phyloP scores from a whole-genome alignment of 2,797 vertebrate species.

The Chromis chromis region DNA sequence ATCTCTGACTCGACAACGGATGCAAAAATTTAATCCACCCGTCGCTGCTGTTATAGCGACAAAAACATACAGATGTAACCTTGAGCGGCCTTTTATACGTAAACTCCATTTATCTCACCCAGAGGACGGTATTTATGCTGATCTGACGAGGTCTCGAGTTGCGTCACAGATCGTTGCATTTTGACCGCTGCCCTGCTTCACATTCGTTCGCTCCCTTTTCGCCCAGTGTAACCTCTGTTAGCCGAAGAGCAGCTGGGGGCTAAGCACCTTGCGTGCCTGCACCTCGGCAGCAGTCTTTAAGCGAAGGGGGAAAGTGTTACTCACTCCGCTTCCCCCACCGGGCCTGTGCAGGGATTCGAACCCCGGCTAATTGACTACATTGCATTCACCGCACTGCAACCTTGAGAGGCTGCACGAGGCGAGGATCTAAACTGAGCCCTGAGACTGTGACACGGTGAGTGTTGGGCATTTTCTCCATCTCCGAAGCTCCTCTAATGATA shows the following conservation, averaged over 20 bases:
- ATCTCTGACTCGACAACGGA: no score
- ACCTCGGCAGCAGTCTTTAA: conserved; percentile 48
- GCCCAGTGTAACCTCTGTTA: conserved; percentile 3
- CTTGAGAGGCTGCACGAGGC: conserved; percentile 31
- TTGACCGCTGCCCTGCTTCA: not conserved
- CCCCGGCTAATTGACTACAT: conserved; percentile 44
- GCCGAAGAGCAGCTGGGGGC: conserved; percentile 38
- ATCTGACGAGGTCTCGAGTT: no score
- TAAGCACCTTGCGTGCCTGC: conserved; percentile 37
- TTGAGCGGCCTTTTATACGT: no score
- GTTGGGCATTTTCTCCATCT: conserved; percentile 43
- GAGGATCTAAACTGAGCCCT: conserved; percentile 18
- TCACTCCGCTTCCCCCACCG: conserved; percentile 26
- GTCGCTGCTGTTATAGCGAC: no score
- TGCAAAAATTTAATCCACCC: no score
- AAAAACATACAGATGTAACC: no score
- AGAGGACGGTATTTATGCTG: no score
- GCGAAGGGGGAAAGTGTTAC: conserved; percentile 35
- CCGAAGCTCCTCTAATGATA: conserved; percentile 48
- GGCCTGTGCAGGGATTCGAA: conserved; percentile 46
- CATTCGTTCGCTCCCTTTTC: not conserved
- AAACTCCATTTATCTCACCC: no score
- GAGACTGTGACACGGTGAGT: conserved; percentile 31
- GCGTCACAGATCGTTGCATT: not conserved
- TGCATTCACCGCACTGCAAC: conserved; percentile 50